phyloP scores from a whole-genome alignment of 2,113 vertebrate species.

The Ammospiza nelsoni region DNA sequence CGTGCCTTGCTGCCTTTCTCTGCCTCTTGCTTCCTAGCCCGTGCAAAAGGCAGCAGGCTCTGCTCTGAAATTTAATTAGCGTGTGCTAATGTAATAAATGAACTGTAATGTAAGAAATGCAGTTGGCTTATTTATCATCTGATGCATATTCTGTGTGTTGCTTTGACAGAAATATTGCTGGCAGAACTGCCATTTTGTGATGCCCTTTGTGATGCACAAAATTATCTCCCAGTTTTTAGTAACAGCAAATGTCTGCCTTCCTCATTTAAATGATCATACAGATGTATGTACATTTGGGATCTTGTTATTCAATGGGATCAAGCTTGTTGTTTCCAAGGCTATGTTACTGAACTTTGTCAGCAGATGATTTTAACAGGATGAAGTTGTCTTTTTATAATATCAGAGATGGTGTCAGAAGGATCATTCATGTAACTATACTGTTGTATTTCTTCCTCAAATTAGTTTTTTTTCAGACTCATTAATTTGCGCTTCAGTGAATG shows the following conservation, averaged over 20 bases:
- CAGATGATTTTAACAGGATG: not conserved
- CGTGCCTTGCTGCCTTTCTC: not conserved
- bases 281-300: not conserved
- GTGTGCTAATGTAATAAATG: not conserved
- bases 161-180: not conserved
- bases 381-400: not conserved
- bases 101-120: not conserved
- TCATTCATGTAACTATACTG: not conserved
- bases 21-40: not conserved
- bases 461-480: not conserved
- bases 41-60: not conserved
- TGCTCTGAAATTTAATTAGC: not conserved
- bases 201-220: not conserved
- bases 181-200: not conserved
- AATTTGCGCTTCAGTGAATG: not conserved
- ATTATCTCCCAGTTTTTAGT: not conserved
- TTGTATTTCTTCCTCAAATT: not conserved
- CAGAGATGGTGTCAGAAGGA: not conserved
- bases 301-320: not conserved
- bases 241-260: not conserved
- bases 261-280: not conserved
- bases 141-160: rapidly evolving
- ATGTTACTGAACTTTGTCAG: rapidly evolving
- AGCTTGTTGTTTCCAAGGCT: not conserved
- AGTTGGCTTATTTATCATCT: rapidly evolving